Conservation (phyloP, 2,113 vertebrate genomes). For the Protobothrops mucrosquamatus region DNA sequence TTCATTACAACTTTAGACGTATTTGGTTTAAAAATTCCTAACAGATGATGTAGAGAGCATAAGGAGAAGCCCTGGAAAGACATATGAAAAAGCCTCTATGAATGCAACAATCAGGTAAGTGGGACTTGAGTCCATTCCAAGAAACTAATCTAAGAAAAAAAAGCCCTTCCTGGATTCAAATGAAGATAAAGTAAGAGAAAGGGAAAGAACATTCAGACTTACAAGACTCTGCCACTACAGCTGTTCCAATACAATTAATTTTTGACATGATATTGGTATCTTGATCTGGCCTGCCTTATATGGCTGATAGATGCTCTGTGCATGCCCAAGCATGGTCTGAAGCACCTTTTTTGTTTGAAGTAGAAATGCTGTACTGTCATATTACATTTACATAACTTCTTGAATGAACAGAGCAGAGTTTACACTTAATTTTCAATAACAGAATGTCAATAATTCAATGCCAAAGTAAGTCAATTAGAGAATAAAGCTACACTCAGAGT, state of each 20-base stretch:
- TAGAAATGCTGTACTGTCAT: not conserved
- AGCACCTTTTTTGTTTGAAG: not conserved
- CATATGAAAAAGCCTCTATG: not conserved
- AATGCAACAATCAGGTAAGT: not conserved
- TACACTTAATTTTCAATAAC: constrained; percentile 36
- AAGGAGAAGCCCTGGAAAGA: not conserved
- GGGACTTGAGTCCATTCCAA: not conserved
- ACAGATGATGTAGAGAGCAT: not conserved
- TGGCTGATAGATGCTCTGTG: not conserved
- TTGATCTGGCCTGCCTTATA: not conserved
- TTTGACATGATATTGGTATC: not conserved
- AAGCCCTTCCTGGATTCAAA: not conserved
- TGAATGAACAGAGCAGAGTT: constrained; percentile 14
- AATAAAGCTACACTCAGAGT: constrained; percentile 33
- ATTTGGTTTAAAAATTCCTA: not conserved
- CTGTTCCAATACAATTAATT: not conserved
- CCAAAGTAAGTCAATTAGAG: constrained; percentile 55
- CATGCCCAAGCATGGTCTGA: not conserved
- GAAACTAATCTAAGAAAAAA: not conserved
- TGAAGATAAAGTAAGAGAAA: not conserved
- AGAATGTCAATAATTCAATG: constrained; percentile 61
- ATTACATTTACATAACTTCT: not conserved
- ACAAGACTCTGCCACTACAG: not conserved
- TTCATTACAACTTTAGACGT: not conserved
- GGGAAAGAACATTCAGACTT: not conserved